Evolutionary conservation across 2,113 vertebrate genomes (phyloP).

Genomic region (Ginglymostoma cirratum): DNA sequence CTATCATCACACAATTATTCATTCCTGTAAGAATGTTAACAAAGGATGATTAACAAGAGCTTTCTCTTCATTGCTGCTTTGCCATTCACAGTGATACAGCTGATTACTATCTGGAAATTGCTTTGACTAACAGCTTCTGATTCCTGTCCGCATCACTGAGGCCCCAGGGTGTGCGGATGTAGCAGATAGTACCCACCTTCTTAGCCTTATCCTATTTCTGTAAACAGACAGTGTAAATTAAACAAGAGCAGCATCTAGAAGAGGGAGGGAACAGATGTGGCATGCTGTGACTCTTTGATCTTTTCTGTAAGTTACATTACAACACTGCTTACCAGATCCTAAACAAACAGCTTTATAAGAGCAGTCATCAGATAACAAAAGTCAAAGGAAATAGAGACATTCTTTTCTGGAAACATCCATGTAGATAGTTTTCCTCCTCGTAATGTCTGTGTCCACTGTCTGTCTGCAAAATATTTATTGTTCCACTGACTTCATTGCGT

Average conservation of each 20-base stretch:
- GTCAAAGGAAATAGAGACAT: not conserved
- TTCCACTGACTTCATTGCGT: not conserved
- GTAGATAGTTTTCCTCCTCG: not conserved
- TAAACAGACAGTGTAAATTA: not conserved
- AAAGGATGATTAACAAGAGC: not conserved
- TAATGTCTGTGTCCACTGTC: constrained; percentile 23
- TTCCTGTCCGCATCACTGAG: not conserved
- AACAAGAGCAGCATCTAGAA: not conserved
- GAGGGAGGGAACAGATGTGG: not conserved
- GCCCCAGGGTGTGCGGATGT: not conserved
- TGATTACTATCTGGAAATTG: not conserved
- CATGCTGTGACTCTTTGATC: not conserved
- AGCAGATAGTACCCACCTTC: not conserved
- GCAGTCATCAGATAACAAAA: not conserved
- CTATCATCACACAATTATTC: not conserved
- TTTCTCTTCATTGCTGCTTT: not conserved
- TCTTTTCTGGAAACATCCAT: not conserved
- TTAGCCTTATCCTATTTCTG: not conserved
- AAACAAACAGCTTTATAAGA: not conserved
- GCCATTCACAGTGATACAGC: not conserved
- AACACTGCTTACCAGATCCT: not conserved
- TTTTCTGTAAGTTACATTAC: not conserved
- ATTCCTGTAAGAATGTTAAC: constrained; percentile 19
- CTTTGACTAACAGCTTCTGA: not conserved
- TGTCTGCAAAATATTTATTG: not conserved